phyloP scores from a whole-genome alignment of 2,113 vertebrate species.

The Cephalopterus ornatus region DNA sequence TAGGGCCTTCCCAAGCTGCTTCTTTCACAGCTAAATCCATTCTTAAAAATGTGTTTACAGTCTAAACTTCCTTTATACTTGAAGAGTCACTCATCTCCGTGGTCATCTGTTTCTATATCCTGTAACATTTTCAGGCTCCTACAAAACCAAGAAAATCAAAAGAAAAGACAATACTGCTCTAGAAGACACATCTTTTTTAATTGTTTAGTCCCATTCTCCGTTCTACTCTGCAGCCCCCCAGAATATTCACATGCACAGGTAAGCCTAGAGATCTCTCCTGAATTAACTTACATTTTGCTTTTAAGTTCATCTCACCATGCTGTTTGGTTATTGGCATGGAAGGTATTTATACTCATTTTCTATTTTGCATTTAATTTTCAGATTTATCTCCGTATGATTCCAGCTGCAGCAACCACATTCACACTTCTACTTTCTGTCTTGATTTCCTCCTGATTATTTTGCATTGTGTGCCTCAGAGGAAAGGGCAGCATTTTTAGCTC shows the following conservation, averaged over 20 bases:
- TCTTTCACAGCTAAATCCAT: conserved; percentile 64
- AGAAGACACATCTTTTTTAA: background rate
- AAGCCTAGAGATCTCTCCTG: background rate
- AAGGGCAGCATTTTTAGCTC: conserved; percentile 51
- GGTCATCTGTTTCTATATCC: background rate
- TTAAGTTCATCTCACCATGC: background rate
- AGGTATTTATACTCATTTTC: background rate
- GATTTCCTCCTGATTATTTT: conserved; percentile 46
- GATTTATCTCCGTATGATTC: background rate
- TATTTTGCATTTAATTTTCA: conserved; percentile 20
- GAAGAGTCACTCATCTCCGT: background rate
- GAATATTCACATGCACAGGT: background rate
- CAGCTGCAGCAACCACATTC: background rate
- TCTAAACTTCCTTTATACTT: conserved; percentile 43
- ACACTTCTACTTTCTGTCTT: background rate
- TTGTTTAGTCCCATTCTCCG: background rate
- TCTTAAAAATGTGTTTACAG: conserved; percentile 39
- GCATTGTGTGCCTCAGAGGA: background rate
- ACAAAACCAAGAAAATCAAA: background rate
- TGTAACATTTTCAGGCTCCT: background rate
- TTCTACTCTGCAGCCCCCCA: background rate
- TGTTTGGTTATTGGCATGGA: background rate
- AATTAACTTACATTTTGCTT: background rate
- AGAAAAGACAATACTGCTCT: background rate
- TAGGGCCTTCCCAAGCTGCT: conserved; percentile 59